Percentiles rank a stretch among this genome's conserved stretches.
These are phyloP conservation scores for Siphlonurus alternatus DNA, from an alignment of 2,888 invertebrate genomes.

Conservation along the genomic window DNA sequence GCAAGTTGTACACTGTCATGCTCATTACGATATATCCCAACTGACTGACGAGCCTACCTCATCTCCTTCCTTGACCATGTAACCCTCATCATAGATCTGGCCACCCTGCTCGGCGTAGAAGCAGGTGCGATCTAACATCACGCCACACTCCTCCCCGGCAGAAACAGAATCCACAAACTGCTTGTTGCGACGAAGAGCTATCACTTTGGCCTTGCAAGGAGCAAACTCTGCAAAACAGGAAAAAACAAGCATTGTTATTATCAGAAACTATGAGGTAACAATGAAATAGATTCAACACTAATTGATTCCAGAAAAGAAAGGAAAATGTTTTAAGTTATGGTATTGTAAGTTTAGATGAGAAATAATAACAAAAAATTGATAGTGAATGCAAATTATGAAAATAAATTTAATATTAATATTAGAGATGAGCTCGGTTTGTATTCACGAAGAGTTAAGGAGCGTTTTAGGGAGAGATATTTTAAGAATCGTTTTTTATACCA, in stretches of 20 bases:
- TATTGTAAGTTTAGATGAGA: too few relatives aligned
- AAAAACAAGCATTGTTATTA: neutral
- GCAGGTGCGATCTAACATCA: constrained; percentile 77
- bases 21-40: too few relatives aligned
- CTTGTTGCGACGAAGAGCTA: constrained; percentile 65
- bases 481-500: too few relatives aligned
- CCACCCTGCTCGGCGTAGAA: constrained; percentile 99
- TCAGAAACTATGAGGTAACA: neutral
- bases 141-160: constrained; percentile 78
- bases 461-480: too few relatives aligned
- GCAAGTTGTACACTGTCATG: too few relatives aligned
- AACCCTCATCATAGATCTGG: constrained; percentile 94
- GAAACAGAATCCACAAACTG: constrained; percentile 67
- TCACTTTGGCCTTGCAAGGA: constrained; percentile 52
- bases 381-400: too few relatives aligned
- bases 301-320: too few relatives aligned
- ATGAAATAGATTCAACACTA: neutral
- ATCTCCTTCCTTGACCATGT: constrained; percentile 62
- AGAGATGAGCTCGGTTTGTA: too few relatives aligned
- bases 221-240: constrained; percentile 44
- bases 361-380: too few relatives aligned
- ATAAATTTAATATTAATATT: too few relatives aligned
- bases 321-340: too few relatives aligned
- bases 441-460: too few relatives aligned
- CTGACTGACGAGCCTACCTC: constrained; percentile 44